Percentiles rank a stretch among this genome's conserved stretches.
Conservation (phyloP, 2,797 vertebrate species). For the Epinephelus malabaricus region DNA sequence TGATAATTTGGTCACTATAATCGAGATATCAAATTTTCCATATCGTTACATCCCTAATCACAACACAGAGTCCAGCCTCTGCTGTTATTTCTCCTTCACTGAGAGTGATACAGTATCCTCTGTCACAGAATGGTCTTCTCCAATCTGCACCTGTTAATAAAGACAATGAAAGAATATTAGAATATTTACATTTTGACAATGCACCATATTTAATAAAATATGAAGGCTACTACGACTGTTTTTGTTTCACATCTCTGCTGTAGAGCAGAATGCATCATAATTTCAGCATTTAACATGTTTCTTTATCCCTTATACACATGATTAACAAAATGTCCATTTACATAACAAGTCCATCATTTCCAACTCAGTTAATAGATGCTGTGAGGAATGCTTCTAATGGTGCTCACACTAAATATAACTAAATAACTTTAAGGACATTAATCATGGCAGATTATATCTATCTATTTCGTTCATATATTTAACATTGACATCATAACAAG, state of each 20-base stretch:
- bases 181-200: neutral
- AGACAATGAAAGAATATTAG: neutral
- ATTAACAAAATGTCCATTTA: rapidly evolving
- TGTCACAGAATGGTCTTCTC: rapidly evolving
- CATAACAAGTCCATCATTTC: neutral
- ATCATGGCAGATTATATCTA: neutral
- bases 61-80: constrained; percentile 61
- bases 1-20: no score
- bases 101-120: constrained; percentile 18
- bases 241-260: no score
- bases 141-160: neutral
- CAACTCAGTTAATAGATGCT: no score
- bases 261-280: neutral
- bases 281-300: neutral
- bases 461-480: neutral
- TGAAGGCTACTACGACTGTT: no score
- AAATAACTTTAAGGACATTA: neutral
- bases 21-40: no score
- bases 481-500: neutral
- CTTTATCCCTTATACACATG: neutral
- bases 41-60: constrained; percentile 24
- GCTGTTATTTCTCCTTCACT: constrained; percentile 20
- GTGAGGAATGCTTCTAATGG: neutral
- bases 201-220: neutral
- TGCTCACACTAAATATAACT: neutral